These are phyloP conservation scores for Galaxias olidus DNA, from an alignment of 2,797 vertebrate species.

Conservation along the genomic window DNA sequence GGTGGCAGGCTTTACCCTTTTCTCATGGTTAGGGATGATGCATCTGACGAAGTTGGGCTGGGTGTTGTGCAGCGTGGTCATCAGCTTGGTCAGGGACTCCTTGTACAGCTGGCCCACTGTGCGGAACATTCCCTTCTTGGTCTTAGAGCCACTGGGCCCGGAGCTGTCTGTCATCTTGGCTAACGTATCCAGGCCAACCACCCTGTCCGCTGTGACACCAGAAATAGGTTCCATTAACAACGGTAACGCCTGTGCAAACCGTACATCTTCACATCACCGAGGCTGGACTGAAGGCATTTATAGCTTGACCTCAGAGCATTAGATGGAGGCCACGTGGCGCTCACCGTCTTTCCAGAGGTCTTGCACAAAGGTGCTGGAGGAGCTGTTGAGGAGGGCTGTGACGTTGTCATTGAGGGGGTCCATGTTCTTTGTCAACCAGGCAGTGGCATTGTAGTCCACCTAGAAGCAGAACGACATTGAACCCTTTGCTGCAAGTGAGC, in stretches of 20 bases:
- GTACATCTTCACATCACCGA: neutral
- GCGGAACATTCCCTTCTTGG: constrained; percentile 99
- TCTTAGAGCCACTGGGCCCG: constrained; percentile 87
- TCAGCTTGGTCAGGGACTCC: constrained; percentile 94
- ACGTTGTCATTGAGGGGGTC: constrained; percentile 96
- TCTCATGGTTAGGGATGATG: constrained; percentile 98
- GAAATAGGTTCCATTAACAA: constrained; percentile 7
- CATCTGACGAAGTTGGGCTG: constrained; percentile 97
- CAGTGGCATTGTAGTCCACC: constrained; percentile 91
- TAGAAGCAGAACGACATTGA: constrained; percentile 49
- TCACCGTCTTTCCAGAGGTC: constrained; percentile 97
- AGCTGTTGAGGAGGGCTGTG: constrained; percentile 87
- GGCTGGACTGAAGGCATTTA: too few species aligned
- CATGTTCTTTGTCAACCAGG: constrained; percentile 99
- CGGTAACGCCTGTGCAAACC: neutral
- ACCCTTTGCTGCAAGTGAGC: too few species aligned
- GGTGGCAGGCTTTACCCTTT: constrained; percentile 83
- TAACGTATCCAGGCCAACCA: constrained; percentile 94
- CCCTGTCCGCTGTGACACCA: constrained; percentile 86
- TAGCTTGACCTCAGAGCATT: too few species aligned
- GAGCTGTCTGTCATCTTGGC: constrained; percentile 95
- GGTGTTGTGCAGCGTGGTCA: constrained; percentile 95
- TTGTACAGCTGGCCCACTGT: constrained; percentile 97
- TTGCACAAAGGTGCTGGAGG: constrained; percentile 89
- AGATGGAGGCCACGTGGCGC: too few species aligned